Evolutionary conservation across 2,888 invertebrate species (phyloP), one percentile per base, ranked within the genome.

Genomic region (Eilema caniola): DNA sequence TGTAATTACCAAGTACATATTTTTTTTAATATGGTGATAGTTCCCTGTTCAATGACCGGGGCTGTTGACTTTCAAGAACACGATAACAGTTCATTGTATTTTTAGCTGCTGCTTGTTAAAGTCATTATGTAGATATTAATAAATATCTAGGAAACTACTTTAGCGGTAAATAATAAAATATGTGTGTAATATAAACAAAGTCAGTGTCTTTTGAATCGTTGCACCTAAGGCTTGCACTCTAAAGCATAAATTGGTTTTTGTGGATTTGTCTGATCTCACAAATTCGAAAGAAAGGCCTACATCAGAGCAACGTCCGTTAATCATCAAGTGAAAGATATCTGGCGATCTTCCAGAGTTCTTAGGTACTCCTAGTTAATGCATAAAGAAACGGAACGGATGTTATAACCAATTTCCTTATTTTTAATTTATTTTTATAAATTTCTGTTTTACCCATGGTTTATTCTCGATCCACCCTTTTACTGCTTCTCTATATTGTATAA

Each of bases 31-130:
- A 53, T n/a, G 2, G 47, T 20, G 53, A 53, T 53, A 53, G 53
- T 53, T n/a, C 41, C 0, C 16, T 8, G 20, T 24, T 41, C 41
- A 62, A 62, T 62, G 62, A 14, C 62, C 62, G 41, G n/a, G 64
- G 31, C 59, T 41, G 28, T 57, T 57, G 77, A 77, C 79, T 75
- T 77, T 68, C 69, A 62, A 67, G 65, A 72, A 71, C 62, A 74
- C 62, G 67, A 62, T 62, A 62, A 62, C 37, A 62, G 68, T 66
- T 64, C 61, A 53, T 66, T 59, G 41, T 63, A 47, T 41, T 61
- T 69, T 65, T 63, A 57, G 61, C 57, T 63, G 16, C 61, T 66
- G 25, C 62, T 62, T n/a, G n/a, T 33, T 23, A 41, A 16, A 41
- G 41, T 16, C 16, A 16, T 16, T 16, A 47, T 20, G 53, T 53